Evolutionary conservation across 2,797 vertebrate genomes (phyloP).

Genomic region (Esox lucius): DNA sequence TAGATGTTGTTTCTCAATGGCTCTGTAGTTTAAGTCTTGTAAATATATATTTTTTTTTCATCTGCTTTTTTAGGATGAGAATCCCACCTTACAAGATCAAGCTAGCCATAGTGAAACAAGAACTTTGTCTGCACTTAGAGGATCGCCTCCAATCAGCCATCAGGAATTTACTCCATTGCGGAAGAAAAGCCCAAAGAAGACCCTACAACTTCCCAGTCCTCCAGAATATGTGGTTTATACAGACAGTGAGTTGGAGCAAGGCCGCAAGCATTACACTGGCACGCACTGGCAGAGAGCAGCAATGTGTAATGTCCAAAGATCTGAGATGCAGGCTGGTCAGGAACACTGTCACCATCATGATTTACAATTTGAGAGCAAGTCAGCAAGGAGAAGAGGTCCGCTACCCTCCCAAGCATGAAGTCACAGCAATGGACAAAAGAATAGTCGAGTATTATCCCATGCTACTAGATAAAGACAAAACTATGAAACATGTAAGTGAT

Average conservation of each 20-base stretch:
- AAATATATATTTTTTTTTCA: no score
- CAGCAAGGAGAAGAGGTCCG: conserved; percentile 20
- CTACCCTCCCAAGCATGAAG: conserved; percentile 30
- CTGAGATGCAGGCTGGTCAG: conserved; percentile 37
- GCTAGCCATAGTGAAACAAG: conserved; percentile 11
- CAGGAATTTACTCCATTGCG: conserved; percentile 26
- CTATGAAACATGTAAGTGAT: conserved; percentile 7
- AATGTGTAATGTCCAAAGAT: conserved; percentile 37
- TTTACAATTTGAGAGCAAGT: conserved; percentile 32
- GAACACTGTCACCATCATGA: conserved; percentile 36
- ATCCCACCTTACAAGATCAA: conserved; percentile 17
- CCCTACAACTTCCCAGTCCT: conserved; percentile 24
- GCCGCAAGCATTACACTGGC: conserved; percentile 25
- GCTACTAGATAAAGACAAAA: conserved; percentile 8
- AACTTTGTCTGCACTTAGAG: conserved; percentile 12
- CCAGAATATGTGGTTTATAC: conserved; percentile 39
- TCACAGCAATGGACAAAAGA: no score
- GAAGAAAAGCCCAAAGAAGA: conserved; percentile 14
- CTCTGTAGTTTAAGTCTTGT: no score
- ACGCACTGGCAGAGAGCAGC: conserved; percentile 15
- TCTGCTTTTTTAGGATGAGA: conserved; percentile 12
- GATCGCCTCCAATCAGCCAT: conserved; percentile 7
- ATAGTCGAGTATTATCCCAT: conserved; percentile 25
- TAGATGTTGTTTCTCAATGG: no score
- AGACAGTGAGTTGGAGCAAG: conserved; percentile 27